Evolutionary conservation across 2,113 vertebrate genomes (phyloP), one percentile per base, ranked within the genome.

Genomic region (Eulemur macaco): DNA sequence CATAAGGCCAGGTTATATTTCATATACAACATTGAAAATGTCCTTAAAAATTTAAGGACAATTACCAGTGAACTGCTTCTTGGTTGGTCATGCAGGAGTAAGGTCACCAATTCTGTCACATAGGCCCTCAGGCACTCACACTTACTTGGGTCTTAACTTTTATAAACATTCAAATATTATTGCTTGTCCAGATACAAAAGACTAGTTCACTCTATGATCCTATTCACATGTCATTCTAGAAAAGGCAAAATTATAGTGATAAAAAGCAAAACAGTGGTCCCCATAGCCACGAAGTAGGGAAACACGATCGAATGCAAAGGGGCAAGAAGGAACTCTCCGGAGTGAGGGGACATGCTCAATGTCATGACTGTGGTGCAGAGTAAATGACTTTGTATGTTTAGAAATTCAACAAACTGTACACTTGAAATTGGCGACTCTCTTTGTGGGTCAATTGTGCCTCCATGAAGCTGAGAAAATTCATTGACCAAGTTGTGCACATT

Each of bases 331-430:
- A 17, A 34, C 3, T 69, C 25, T 29, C 0, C 1, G 11, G 39
- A 15, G 8, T 66, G 14, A 37, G 1, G 0, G 8, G 9, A 8
- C 11, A 45, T 50, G 7, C 8, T 68, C 1, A 13, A 1, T 34
- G 1, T 13, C 13, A 6, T 25, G 3, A 34, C 23, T 54, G 58
- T 34, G 64, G 31, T 52, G 15, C 4, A 47, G 8, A 1, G 60
- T 45, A 63, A 27, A 18, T 20, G 27, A 56, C 50, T 34, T 45
- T 5, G 14, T 0, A 27, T 45, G 39, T 42, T 83, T 69, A 77
- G 23, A 54, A 78, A 21, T 3, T 31, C 14, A 63, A 29, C 39
- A 27, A 15, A 45, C 31, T 69, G 9, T 27, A 17, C 34, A 23
- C 18, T 66, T 58, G 42, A 91, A 86, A 50, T 17, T 11, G 68